A percentile compares a stretch with the other conserved stretches of the same genome.
phyloP scores from a whole-genome alignment of 2,888 invertebrate species.

The Taenaris catops region DNA sequence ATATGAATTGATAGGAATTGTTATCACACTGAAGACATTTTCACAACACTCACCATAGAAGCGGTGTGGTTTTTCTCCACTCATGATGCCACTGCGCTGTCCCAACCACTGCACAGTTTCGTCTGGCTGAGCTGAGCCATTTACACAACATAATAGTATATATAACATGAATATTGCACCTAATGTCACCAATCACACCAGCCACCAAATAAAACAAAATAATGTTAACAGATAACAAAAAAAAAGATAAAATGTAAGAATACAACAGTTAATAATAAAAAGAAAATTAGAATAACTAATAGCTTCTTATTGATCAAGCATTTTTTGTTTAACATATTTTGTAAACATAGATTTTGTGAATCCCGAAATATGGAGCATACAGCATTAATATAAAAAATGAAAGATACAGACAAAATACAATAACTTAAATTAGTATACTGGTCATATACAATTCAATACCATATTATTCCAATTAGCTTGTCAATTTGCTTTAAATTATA shows the following conservation, averaged over 20 bases:
- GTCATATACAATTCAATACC: too few species aligned
- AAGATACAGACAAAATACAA: too few species aligned
- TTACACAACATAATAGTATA: slow-evolving; percentile 78
- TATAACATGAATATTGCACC: slow-evolving; percentile 79
- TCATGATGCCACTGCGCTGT: slow-evolving; percentile 52
- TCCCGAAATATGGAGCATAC: too few species aligned
- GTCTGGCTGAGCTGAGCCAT: slow-evolving; percentile 75
- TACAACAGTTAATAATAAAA: background rate
- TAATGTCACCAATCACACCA: slow-evolving; percentile 71
- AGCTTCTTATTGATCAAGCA: too few species aligned
- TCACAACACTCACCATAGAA: slow-evolving; percentile 70
- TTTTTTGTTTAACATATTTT: too few species aligned
- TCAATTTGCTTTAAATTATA: too few species aligned
- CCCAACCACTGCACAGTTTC: slow-evolving; percentile 73
- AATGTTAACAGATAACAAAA: slow-evolving; percentile 52
- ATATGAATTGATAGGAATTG: background rate
- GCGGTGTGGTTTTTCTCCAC: slow-evolving; percentile 63
- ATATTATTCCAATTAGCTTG: too few species aligned
- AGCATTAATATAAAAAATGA: too few species aligned
- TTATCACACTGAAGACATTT: background rate
- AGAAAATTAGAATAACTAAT: background rate
- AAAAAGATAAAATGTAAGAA: background rate
- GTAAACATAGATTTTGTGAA: too few species aligned
- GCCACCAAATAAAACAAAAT: slow-evolving; percentile 73
- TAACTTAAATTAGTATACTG: too few species aligned